Percentiles rank a stretch among this genome's conserved stretches.
Conservation (phyloP, 2,888 invertebrate genomes). For the Glyphotaelius pellucidus region DNA sequence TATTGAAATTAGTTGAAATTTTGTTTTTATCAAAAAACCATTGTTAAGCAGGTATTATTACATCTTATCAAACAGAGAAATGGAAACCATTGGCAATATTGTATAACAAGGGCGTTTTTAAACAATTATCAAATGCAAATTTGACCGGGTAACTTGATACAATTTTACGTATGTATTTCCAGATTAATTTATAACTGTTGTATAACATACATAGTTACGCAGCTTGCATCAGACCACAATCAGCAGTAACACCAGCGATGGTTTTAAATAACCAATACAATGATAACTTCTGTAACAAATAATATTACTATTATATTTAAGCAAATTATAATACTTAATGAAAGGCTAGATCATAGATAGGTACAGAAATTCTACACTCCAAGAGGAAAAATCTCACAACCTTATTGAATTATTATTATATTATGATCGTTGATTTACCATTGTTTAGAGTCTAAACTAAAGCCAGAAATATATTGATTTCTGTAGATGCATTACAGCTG, state of each 20-base stretch:
- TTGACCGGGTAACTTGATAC: no score
- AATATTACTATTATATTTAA: not conserved
- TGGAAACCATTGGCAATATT: not conserved
- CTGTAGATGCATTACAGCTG: not conserved
- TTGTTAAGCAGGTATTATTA: not conserved
- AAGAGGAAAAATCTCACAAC: slow-evolving; percentile 36
- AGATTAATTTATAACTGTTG: not conserved
- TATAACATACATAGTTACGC: not conserved
- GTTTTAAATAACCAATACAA: not conserved
- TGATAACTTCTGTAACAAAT: not conserved
- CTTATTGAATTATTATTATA: slow-evolving; percentile 22
- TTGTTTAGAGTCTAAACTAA: not conserved
- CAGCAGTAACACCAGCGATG: not conserved
- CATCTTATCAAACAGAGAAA: not conserved
- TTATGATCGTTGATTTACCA: not conserved
- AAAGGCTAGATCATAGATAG: not conserved
- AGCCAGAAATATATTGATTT: not conserved
- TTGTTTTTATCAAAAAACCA: not conserved
- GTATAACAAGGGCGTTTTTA: not conserved
- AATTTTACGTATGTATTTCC: not conserved
- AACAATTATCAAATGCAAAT: not conserved
- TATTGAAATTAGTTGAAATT: not conserved
- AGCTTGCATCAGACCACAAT: not conserved
- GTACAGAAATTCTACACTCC: not conserved
- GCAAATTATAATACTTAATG: not conserved